These are phyloP conservation scores for Drosophila multiciliata DNA, from an alignment of 2,888 invertebrate species.

Conservation along the genomic window DNA sequence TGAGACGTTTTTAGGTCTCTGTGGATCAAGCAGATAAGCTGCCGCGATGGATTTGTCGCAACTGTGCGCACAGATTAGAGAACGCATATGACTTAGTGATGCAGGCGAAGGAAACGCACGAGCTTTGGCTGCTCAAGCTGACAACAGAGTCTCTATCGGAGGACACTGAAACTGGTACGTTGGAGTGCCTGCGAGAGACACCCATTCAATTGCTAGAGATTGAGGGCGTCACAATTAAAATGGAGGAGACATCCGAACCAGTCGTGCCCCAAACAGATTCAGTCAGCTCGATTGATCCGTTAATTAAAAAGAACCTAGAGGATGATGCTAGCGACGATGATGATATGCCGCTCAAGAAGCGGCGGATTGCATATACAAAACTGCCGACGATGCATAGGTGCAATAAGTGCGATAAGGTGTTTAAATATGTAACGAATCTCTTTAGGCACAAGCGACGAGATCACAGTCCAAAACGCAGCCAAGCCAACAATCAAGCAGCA, in stretches of 20 bases:
- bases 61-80: conserved; percentile 53
- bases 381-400: conserved; percentile 44
- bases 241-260: conserved; percentile 51
- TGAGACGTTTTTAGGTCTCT: conserved; percentile 33
- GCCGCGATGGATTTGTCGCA: conserved; percentile 61
- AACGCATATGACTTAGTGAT: conserved; percentile 61
- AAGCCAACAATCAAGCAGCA: neutral
- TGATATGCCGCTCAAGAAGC: conserved; percentile 61
- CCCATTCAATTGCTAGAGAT: conserved; percentile 63
- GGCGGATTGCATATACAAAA: conserved; percentile 17
- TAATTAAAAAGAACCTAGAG: conserved; percentile 41
- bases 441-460: conserved; percentile 57
- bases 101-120: conserved; percentile 55
- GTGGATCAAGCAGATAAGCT: conserved; percentile 42
- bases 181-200: conserved; percentile 57
- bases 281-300: conserved; percentile 36
- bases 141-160: neutral
- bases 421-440: conserved; percentile 62
- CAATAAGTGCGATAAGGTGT: conserved; percentile 50
- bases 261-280: conserved; percentile 1
- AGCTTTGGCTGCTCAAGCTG: conserved; percentile 46
- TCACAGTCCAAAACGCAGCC: conserved; percentile 26
- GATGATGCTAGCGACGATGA: conserved; percentile 41
- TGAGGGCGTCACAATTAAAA: conserved; percentile 62
- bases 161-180: conserved; percentile 16